Conservation (phyloP, 2,888 invertebrate species). For the Lissonota sp. region DNA sequence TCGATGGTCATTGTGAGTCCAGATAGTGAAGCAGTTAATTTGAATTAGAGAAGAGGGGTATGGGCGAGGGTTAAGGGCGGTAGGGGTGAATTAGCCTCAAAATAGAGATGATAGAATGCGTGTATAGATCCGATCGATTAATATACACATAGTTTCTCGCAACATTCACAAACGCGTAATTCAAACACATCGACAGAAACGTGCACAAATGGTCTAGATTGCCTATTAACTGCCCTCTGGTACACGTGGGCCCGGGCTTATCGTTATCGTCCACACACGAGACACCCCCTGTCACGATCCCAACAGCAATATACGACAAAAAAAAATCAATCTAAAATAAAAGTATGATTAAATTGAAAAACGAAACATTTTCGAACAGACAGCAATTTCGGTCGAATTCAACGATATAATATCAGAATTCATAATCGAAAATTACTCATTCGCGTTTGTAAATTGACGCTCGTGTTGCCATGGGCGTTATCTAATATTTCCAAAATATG, state of each 20-base stretch:
- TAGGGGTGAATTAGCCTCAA: conserved; percentile 54
- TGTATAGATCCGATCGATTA: conserved; percentile 45
- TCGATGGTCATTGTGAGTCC: conserved; percentile 35
- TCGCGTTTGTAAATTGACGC: no score
- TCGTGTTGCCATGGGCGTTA: no score
- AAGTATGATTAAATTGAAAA: not conserved
- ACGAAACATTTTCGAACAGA: no score
- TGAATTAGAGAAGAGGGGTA: conserved; percentile 60
- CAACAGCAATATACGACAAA: not conserved
- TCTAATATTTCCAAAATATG: no score
- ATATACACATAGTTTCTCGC: conserved; percentile 32
- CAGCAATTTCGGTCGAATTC: no score
- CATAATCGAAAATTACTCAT: no score
- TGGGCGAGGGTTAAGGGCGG: conserved; percentile 3
- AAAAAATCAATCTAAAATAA: no score
- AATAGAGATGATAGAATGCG: conserved; percentile 62
- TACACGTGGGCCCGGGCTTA: conserved; percentile 43
- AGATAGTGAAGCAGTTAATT: conserved; percentile 59
- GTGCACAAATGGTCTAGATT: conserved; percentile 27
- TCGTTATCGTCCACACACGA: conserved; percentile 60
- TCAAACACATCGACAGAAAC: conserved; percentile 34
- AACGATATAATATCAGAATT: no score
- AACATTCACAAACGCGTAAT: conserved; percentile 58
- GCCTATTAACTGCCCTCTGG: conserved; percentile 56
- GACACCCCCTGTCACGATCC: conserved; percentile 21